Evolutionary conservation across 2,888 invertebrate species (phyloP).

Genomic region (Calameuta pallipes): DNA sequence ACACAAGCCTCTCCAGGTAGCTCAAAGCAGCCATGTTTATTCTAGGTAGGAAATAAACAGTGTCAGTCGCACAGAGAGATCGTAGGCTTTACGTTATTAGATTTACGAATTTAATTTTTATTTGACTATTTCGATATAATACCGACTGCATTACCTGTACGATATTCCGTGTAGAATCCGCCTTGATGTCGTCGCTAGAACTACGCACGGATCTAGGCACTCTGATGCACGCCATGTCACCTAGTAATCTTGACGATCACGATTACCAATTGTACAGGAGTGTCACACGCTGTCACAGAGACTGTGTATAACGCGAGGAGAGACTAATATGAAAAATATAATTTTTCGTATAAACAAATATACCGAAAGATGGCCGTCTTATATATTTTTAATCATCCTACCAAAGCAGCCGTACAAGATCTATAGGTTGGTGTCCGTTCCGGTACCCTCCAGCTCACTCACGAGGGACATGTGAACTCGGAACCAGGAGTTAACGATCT

Average conservation of each 20-base stretch:
- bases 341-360: background rate
- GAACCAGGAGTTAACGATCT: background rate
- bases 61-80: background rate
- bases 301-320: background rate
- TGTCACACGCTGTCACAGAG: background rate
- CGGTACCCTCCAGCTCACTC: background rate
- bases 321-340: background rate
- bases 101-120: background rate
- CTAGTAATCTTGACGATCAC: background rate
- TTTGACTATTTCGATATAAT: background rate
- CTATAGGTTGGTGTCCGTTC: background rate
- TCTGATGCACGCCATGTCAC: conserved; percentile 73
- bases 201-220: conserved; percentile 79
- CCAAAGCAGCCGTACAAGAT: background rate
- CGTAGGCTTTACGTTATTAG: background rate
- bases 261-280: background rate
- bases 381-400: background rate
- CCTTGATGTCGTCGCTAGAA: conserved; percentile 80
- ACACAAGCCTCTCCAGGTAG: background rate
- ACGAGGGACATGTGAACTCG: background rate
- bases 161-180: conserved; percentile 57
- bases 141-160: conserved; percentile 49
- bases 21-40: background rate
- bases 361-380: background rate
- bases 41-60: background rate